A percentile compares a stretch with the other conserved stretches of the same genome.
Conservation (phyloP, 2,888 invertebrate genomes). For the Mythimna vitellina region DNA sequence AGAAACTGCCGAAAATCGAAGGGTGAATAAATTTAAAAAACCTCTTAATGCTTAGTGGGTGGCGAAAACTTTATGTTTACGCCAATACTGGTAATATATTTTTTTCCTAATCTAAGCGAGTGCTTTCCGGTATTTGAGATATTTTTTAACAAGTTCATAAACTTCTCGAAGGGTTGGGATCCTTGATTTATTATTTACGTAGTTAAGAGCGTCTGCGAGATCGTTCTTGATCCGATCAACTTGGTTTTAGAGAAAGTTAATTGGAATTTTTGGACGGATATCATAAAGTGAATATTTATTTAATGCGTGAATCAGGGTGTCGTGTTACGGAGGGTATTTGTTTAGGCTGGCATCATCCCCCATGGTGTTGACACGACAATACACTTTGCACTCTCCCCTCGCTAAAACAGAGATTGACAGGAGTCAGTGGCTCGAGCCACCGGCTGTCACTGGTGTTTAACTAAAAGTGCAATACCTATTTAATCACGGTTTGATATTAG, state of each 20-base stretch:
- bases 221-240: slow-evolving; percentile 55
- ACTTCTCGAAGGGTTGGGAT: slow-evolving; percentile 66
- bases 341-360: slow-evolving; percentile 57
- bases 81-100: slow-evolving; percentile 70
- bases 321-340: slow-evolving; percentile 62
- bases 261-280: slow-evolving; percentile 28
- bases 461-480: slow-evolving; percentile 59
- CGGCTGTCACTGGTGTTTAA: slow-evolving; percentile 58
- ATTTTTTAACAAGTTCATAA: slow-evolving; percentile 72
- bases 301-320: slow-evolving; percentile 58
- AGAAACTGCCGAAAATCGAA: slow-evolving; percentile 84
- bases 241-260: slow-evolving; percentile 46
- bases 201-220: slow-evolving; percentile 64
- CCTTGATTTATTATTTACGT: slow-evolving; percentile 71
- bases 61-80: slow-evolving; percentile 85
- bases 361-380: slow-evolving; percentile 76
- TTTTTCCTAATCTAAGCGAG: slow-evolving; percentile 78
- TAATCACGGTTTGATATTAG: slow-evolving; percentile 34
- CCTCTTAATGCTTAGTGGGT: slow-evolving; percentile 86
- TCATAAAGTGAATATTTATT: slow-evolving; percentile 54
- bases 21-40: slow-evolving; percentile 90
- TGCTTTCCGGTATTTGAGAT: slow-evolving; percentile 69
- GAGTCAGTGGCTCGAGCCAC: slow-evolving; percentile 61
- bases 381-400: slow-evolving; percentile 76
- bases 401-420: slow-evolving; percentile 69